Conservation (phyloP, 2,113 vertebrate species). For the Holacanthus passer region DNA sequence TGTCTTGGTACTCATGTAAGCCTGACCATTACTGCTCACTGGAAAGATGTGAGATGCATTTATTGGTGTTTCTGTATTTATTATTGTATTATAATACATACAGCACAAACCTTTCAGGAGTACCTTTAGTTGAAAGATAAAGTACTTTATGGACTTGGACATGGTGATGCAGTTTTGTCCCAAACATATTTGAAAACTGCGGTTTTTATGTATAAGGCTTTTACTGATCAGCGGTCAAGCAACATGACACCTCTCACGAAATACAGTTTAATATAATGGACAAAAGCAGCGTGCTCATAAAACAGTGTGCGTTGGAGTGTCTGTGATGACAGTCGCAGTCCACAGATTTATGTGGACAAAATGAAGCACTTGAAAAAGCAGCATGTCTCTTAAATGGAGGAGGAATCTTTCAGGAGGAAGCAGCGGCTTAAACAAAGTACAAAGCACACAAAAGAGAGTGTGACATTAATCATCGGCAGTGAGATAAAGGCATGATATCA, state of each 20-base stretch:
- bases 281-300: constrained; percentile 36
- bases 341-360: constrained; percentile 37
- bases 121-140: not conserved
- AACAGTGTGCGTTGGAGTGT: constrained; percentile 16
- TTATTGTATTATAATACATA: not conserved
- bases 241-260: constrained; percentile 40
- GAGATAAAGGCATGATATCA: constrained; percentile 41
- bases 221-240: constrained; percentile 42
- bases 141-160: not conserved
- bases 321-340: constrained; percentile 11
- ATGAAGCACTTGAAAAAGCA: constrained; percentile 41
- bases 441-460: not conserved
- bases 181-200: not conserved
- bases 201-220: not conserved
- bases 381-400: constrained; percentile 25
- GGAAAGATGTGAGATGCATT: too few species aligned
- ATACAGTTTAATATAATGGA: constrained; percentile 37
- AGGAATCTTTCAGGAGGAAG: constrained; percentile 5
- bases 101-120: not conserved
- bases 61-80: too few species aligned
- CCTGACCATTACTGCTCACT: too few species aligned
- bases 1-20: too few species aligned
- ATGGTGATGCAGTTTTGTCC: not conserved
- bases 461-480: constrained; percentile 30
- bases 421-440: constrained; percentile 32